A percentile compares a stretch with the other conserved stretches of the same genome.
Evolutionary conservation across 2,797 vertebrate species (phyloP).

Genomic region (Mus minutoides): DNA sequence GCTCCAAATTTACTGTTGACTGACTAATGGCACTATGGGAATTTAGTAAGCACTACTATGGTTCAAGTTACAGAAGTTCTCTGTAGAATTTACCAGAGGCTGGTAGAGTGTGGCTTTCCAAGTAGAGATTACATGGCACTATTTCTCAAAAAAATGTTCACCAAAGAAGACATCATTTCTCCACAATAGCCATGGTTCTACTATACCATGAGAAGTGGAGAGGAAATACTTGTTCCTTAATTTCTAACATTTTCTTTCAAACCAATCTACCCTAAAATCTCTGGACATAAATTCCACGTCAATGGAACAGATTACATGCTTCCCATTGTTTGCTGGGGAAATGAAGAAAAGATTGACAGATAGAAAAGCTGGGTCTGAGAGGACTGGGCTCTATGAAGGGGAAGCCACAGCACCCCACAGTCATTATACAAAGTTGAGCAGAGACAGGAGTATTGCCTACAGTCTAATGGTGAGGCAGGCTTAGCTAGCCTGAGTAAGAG

Average conservation of each 20-base stretch:
- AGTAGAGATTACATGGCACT: background rate
- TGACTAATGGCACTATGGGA: background rate
- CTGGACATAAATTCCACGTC: background rate
- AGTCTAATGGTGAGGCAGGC: background rate
- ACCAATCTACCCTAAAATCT: background rate
- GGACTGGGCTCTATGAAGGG: background rate
- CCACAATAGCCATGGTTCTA: background rate
- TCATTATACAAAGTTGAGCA: background rate
- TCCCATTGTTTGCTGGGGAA: background rate
- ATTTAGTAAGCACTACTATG: conserved; percentile 21
- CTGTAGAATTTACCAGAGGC: background rate
- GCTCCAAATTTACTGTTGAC: background rate
- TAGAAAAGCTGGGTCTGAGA: too few species aligned
- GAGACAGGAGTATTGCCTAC: background rate
- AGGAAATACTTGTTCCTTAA: conserved; percentile 10
- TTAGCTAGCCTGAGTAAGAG: background rate
- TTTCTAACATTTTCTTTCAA: conserved; percentile 1
- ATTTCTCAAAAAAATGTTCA: conserved; percentile 27
- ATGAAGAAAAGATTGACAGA: background rate
- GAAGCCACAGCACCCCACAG: background rate
- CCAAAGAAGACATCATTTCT: background rate
- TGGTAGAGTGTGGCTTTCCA: background rate
- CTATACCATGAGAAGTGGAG: background rate
- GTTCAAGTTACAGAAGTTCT: background rate
- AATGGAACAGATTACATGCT: background rate